phyloP scores from a whole-genome alignment of 2,888 invertebrate genomes.

The Helobdella robusta region DNA sequence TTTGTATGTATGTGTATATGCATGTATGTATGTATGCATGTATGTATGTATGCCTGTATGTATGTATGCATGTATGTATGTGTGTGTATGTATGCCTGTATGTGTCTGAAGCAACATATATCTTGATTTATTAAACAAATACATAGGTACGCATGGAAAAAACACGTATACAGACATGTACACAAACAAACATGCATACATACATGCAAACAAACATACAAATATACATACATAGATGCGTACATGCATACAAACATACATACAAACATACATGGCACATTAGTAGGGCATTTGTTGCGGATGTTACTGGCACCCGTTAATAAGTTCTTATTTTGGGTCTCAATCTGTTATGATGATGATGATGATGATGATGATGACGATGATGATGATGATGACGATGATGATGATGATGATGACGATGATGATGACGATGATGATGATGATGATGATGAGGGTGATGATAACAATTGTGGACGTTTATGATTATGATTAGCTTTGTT shows the following conservation, averaged over 20 bases:
- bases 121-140: constrained; percentile 7
- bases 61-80: constrained; percentile 15
- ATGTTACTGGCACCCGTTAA: no score
- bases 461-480: constrained; percentile 23
- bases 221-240: not conserved
- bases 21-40: constrained; percentile 5
- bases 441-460: constrained; percentile 28
- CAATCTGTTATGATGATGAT: constrained; percentile 7
- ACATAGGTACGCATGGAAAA: constrained; percentile 1
- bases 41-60: constrained; percentile 12
- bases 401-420: constrained; percentile 25
- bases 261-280: not conserved
- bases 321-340: no score
- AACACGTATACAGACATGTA: constrained; percentile 1
- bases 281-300: not conserved
- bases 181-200: constrained; percentile 9
- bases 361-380: constrained; percentile 26
- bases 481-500: constrained; percentile 23
- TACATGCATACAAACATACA: not conserved
- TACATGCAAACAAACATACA: constrained; percentile 9
- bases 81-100: constrained; percentile 10
- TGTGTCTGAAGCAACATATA: constrained; percentile 3
- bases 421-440: constrained; percentile 22
- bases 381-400: constrained; percentile 27
- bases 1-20: constrained; percentile 9